Base-by-base conservation (phyloP, 2,888 invertebrate genomes). In the Andrena hattorfiana region DNA sequence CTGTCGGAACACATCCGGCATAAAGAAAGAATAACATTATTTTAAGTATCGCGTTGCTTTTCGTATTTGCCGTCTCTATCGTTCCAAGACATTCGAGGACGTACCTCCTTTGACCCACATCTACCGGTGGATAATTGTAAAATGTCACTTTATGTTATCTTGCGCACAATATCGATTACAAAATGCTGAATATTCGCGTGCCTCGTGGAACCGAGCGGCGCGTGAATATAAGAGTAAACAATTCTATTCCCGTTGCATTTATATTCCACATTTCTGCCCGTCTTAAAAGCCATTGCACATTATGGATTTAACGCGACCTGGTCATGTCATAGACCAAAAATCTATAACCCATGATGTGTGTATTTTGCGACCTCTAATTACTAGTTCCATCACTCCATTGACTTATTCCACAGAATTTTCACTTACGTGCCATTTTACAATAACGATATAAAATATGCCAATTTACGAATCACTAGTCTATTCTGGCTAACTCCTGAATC, bases 71-170 rank as follows among this genome's bases (percentile, higher is more conserved):
- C n/a, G 1, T 35, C 1, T 20, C 2, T 20, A 42, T 28, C 30
- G 10, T 3, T 59, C 3, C 0, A 8, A 28, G 42, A 1, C 5
- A n/a, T 13, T 32, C 23, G 54, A 23, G 26, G 8, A 23, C 32
- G n/a, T 16, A n/a, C 32, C 62, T 71, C 35, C 66, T 66, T 71
- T 78, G 64, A 60, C 59, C 59, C 59, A 77, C 5, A 59, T 76
- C 20, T 6, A 42, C 42, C 30, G 30, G n/a, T n/a, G n/a, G 7
- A 23, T 8, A 67, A 42, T 42, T 42, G 28, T 10, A 2, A 67
- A 67, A 51, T 49, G 51, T 0, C 51, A 8, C 20, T 51, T 51
- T 32, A 30, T 13, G 16, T 51, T 80, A 63, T 30, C 42, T n/a
- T 28, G 23, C 20, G 30, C 10, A 1, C 20, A 28, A 56, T 77